Base-by-base conservation (phyloP, 2,888 invertebrate species). In the Crepidodera aurea region DNA sequence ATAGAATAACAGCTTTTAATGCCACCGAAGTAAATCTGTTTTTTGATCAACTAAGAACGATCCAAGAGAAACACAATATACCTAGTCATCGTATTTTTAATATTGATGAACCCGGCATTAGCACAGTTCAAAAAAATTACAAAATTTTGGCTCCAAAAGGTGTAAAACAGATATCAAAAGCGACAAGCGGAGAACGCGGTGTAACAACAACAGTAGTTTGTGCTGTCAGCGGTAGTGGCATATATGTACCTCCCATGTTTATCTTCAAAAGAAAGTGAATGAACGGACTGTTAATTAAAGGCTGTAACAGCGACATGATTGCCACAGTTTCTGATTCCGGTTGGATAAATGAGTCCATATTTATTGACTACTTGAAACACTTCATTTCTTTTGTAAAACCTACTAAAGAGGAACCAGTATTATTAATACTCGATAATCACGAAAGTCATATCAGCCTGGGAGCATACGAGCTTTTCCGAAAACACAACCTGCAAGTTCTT, bases 401-500 rank as follows among this genome's bases (percentile, higher is more conserved):
- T n/a, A n/a, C n/a, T n/a, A n/a, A n/a, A 10, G 32, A 32, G 2
- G n/a, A 32, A 32, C 32, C 5, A 32, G 32, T 32, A n/a, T n/a
- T 32, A 32, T 6, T 3, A 32, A 32, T 32, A 32, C 32, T 10
- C 10, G 10, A 32, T n/a, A 32, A 32, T 32, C n/a, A 25, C 46
- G 46, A 12, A 13, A 46, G 4, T 12, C 13, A 46, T 53, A 37
- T 51, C 12, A 51, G 51, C 39, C 51, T 51, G 22, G 37, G 22
- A 22, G 51, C 51, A 51, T 51, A 51, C 37, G 4, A 39, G 2
- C 51, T 51, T 51, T 32, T 32, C n/a, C 32, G 32, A 32, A 32
- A 32, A 32, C n/a, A 10, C n/a, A n/a, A n/a, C n/a, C n/a, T n/a
- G n/a, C n/a, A n/a, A n/a, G n/a, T n/a, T n/a, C n/a, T n/a, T n/a